These are phyloP conservation scores for Epinephelus fuscoguttatus DNA, from an alignment of 2,113 vertebrate species.

Conservation along the genomic window DNA sequence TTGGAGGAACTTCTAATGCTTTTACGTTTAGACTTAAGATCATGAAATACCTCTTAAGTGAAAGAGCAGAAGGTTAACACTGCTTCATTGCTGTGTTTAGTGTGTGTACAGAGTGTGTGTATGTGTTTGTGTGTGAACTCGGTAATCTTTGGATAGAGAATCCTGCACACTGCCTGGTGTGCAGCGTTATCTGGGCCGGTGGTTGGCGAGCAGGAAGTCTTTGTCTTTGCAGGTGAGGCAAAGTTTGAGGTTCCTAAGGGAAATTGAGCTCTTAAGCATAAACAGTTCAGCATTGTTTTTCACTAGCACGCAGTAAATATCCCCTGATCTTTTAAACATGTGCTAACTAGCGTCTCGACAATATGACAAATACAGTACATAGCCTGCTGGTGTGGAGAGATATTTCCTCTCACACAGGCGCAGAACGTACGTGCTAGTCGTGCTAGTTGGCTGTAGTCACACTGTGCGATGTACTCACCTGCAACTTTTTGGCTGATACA, in stretches of 20 bases:
- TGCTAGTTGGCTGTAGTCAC: no score
- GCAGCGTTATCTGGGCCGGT: constrained; percentile 85
- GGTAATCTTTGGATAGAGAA: constrained; percentile 53
- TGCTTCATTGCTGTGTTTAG: background rate
- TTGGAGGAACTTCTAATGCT: background rate
- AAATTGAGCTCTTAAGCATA: constrained; percentile 27
- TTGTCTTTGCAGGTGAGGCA: constrained; percentile 88
- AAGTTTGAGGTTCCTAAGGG: constrained; percentile 86
- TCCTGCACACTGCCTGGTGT: constrained; percentile 37
- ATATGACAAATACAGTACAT: no score
- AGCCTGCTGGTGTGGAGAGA: no score
- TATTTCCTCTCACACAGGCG: no score
- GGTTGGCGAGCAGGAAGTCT: constrained; percentile 87
- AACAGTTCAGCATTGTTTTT: no score
- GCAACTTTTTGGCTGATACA: no score
- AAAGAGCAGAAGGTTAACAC: constrained; percentile 20
- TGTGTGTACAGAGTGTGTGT: background rate
- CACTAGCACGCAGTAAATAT: no score
- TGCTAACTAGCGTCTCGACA: no score
- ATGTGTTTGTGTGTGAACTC: constrained; percentile 27
- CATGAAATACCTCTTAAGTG: constrained; percentile 9
- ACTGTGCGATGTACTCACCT: no score
- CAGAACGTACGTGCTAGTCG: no score
- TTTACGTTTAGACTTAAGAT: constrained; percentile 12
- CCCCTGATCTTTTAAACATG: no score